Base-by-base conservation (phyloP, 2,888 invertebrate species). In the Marasmarcha lunaedactyla region DNA sequence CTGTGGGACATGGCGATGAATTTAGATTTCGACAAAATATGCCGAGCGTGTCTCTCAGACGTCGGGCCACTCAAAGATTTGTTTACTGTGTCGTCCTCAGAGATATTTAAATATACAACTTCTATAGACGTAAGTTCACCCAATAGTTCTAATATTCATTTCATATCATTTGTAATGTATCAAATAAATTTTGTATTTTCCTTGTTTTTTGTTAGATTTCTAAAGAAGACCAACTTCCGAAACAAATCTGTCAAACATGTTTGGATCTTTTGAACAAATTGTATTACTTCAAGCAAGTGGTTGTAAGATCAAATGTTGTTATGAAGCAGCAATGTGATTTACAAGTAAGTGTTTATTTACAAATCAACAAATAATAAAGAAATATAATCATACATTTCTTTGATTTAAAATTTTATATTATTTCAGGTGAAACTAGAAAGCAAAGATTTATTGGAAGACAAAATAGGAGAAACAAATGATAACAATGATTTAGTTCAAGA, bases 271-370 rank as follows among this genome's bases (percentile, higher is more conserved):
- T 84, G 14, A 74, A 78, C 48, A 76, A 76, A 40, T 47, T 77
- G 12, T 83, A 78, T 53, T 68, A 64, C 44, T 84, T 84, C 49
- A 84, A 84, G 54, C 78, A 83, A 62, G 63, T 71, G 35, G 74
- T 73, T 34, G 55, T 76, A 10, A 63, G 70, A 35, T 81, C 83
- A 1, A 70, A 84, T 59, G 54, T 54, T n/a, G 63, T 79, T 51
- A 51, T 84, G 37, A 71, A 68, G 48, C 70, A 77, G 42, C 73
- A 78, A 46, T 48, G 59, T 43, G 50, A 57, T 33, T 54, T 15
- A 13, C 26, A 36, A 34, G 37, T 40, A 33, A 14, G 14, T 41
- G 25, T 25, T 25, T 9, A 25, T 25, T 25, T 25, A 25, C 25
- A 25, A 6, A 25, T 25, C 9, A 25, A 25, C 9, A 6, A 6